phyloP scores from a whole-genome alignment of 2,797 vertebrate species.

The Gallinago stenura region DNA sequence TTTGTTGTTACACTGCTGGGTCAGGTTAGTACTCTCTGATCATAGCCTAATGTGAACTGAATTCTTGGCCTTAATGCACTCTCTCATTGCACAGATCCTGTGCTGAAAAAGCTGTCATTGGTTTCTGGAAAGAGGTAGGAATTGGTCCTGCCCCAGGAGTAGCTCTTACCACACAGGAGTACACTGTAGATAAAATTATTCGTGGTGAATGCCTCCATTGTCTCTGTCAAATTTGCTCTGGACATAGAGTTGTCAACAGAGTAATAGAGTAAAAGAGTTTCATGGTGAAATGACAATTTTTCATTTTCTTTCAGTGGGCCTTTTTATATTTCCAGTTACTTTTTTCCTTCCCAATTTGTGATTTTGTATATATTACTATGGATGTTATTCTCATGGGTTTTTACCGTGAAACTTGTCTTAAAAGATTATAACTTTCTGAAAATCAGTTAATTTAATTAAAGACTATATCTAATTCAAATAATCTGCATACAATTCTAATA shows the following conservation, averaged over 20 bases:
- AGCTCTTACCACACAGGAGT: neutral
- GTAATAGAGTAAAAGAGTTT: neutral
- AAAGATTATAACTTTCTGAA: conserved; percentile 17
- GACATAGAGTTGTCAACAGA: neutral
- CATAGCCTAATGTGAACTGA: neutral
- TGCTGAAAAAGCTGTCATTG: neutral
- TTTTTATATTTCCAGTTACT: neutral
- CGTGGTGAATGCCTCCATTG: neutral
- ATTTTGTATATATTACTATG: neutral
- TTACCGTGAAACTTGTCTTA: neutral
- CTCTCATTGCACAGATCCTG: neutral
- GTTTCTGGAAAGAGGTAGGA: neutral
- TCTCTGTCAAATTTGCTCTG: neutral
- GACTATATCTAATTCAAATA: neutral
- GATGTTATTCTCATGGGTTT: neutral
- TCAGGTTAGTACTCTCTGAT: neutral
- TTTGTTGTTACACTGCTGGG: neutral
- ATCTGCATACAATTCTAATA: neutral
- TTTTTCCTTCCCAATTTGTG: neutral
- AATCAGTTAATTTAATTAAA: neutral
- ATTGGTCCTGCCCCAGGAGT: neutral
- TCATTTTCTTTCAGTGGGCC: neutral
- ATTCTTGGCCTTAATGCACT: neutral
- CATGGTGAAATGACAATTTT: neutral
- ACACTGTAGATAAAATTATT: neutral